A percentile compares a stretch with the other conserved stretches of the same genome.
Conservation (phyloP, 2,113 vertebrate genomes). For the Embiotoca jacksoni region DNA sequence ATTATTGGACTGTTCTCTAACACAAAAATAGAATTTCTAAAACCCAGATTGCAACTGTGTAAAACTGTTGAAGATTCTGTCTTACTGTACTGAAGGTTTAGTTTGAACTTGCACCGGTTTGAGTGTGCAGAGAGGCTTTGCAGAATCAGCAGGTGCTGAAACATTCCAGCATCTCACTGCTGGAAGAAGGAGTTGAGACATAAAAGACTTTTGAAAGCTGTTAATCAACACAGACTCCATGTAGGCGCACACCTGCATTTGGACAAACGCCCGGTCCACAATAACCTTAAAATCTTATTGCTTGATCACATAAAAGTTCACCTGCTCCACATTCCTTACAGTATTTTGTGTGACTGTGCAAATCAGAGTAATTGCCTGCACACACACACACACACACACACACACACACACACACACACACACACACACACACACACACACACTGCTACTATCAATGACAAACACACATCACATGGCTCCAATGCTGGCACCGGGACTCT, state of each 20-base stretch:
- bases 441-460: slow-evolving; percentile 61
- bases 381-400: slow-evolving; percentile 24
- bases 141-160: slow-evolving; percentile 60
- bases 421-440: slow-evolving; percentile 44
- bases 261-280: slow-evolving; percentile 55
- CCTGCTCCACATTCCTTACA: slow-evolving; percentile 70
- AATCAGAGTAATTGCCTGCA: slow-evolving; percentile 74
- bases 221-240: slow-evolving; percentile 66
- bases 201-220: slow-evolving; percentile 53
- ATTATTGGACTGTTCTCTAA: background rate
- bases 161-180: slow-evolving; percentile 52
- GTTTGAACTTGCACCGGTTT: background rate
- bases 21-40: background rate
- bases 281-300: slow-evolving; percentile 48
- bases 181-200: slow-evolving; percentile 52
- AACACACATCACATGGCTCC: slow-evolving; percentile 45
- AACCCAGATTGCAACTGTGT: background rate
- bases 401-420: slow-evolving; percentile 41
- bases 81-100: background rate
- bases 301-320: slow-evolving; percentile 71
- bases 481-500: slow-evolving; percentile 54
- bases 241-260: slow-evolving; percentile 65
- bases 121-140: slow-evolving; percentile 46
- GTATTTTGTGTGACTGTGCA: slow-evolving; percentile 67
- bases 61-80: background rate